A percentile compares a stretch with the other conserved stretches of the same genome.
Conservation (phyloP, 1,140 invertebrate genomes). For the Nasonia giraulti region DNA sequence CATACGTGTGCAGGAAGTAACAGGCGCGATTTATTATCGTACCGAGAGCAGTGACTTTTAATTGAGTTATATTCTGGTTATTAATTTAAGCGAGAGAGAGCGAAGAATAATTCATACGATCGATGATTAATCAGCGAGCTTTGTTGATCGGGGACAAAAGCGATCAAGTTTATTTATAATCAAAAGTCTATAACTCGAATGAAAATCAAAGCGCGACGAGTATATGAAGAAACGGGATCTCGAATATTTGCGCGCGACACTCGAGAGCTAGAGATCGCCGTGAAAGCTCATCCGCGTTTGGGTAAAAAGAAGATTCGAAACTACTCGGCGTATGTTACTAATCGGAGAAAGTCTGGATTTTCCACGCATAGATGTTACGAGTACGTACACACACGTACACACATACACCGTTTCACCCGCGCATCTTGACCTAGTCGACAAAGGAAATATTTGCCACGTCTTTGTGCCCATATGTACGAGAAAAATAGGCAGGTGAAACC, state of each 20-base stretch:
- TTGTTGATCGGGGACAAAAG: not conserved
- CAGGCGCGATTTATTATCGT: not conserved
- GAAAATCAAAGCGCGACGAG: not conserved
- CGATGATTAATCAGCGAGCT: not conserved
- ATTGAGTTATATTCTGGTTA: too few species aligned
- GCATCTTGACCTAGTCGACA: not conserved
- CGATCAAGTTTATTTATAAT: not conserved
- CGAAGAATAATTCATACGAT: not conserved
- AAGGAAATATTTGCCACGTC: not conserved
- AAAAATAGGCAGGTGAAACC: not conserved
- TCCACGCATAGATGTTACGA: not conserved
- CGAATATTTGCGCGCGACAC: not conserved
- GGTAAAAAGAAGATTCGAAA: constrained; percentile 20
- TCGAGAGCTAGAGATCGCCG: not conserved
- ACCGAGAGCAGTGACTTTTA: too few species aligned
- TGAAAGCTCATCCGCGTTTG: not conserved
- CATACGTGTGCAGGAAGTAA: not conserved
- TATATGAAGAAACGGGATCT: not conserved
- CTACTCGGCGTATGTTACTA: constrained; percentile 2
- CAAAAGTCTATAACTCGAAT: too few species aligned
- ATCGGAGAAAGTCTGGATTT: constrained; percentile 18
- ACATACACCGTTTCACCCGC: not conserved
- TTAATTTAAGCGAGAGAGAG: too few species aligned
- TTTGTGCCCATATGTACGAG: not conserved
- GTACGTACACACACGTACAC: not conserved